phyloP scores from a whole-genome alignment of 2,797 vertebrate genomes.

The Sebastes hopkinsi region DNA sequence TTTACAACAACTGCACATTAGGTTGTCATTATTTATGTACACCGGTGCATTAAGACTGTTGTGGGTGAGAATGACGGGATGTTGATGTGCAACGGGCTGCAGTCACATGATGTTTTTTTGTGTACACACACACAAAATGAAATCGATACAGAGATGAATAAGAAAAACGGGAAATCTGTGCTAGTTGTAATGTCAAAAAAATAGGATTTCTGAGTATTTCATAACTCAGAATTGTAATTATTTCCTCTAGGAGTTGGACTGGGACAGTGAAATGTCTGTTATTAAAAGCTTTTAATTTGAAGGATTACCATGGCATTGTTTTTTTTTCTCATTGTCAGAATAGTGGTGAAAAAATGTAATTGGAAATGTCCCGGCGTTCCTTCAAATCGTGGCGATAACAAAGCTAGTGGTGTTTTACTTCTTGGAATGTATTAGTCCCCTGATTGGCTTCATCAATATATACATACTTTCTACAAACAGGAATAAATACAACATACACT shows the following conservation, averaged over 20 bases:
- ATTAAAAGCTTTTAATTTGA: constrained; percentile 25
- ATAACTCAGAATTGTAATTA: not conserved
- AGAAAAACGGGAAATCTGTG: constrained; percentile 1
- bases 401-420: constrained; percentile 63
- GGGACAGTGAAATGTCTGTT: not conserved
- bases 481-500: constrained; percentile 78
- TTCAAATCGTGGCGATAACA: constrained; percentile 20
- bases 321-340: constrained; percentile 17
- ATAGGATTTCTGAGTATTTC: not conserved
- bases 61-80: constrained; percentile 16
- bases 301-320: constrained; percentile 5
- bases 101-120: constrained; percentile 37
- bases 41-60: constrained; percentile 45
- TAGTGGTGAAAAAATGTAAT: constrained; percentile 37
- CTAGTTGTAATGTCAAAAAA: not conserved
- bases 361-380: constrained; percentile 7
- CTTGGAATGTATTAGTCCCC: constrained; percentile 57
- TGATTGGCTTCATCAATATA: constrained; percentile 76
- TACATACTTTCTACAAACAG: constrained; percentile 80
- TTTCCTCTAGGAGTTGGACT: not conserved
- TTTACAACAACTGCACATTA: constrained; percentile 73
- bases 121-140: constrained; percentile 7
- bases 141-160: constrained; percentile 3
- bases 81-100: constrained; percentile 29
- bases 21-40: constrained; percentile 64